Percentiles rank a stretch among this genome's conserved stretches.
phyloP scores from a whole-genome alignment of 2,113 vertebrate genomes.

The Capricornis sumatraensis region DNA sequence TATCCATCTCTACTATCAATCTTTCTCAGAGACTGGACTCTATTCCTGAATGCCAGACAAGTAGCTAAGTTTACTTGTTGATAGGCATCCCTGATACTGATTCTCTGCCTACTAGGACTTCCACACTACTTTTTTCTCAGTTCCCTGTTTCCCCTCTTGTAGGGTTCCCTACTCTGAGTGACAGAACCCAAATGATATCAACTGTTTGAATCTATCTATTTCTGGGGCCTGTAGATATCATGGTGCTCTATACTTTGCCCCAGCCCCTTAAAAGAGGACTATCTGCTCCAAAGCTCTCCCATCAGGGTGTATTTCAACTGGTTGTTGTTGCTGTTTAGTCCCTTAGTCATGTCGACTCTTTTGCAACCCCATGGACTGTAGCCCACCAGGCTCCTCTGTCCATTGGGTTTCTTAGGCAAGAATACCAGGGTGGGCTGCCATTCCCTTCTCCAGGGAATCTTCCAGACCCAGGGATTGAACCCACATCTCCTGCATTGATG shows the following conservation, averaged over 20 bases:
- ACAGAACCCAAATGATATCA: neutral
- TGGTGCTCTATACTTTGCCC: neutral
- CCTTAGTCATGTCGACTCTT: neutral
- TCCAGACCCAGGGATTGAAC: neutral
- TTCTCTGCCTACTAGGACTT: neutral
- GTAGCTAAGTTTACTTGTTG: neutral
- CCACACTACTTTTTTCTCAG: neutral
- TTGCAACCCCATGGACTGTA: neutral
- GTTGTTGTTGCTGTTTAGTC: neutral
- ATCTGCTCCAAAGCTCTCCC: neutral
- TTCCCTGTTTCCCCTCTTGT: neutral
- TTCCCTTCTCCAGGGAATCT: neutral
- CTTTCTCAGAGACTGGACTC: neutral
- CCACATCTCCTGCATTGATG: fast-evolving
- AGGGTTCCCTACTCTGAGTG: neutral
- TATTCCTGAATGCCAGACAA: neutral
- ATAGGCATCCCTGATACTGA: neutral
- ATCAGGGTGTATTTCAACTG: neutral
- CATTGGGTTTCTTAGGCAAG: neutral
- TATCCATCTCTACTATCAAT: neutral
- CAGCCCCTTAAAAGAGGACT: neutral
- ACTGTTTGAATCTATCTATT: neutral
- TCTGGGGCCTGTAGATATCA: neutral
- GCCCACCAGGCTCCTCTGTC: neutral
- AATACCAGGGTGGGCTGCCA: neutral